Conservation (phyloP, 1,140 invertebrate species). For the Drosophila pandora region DNA sequence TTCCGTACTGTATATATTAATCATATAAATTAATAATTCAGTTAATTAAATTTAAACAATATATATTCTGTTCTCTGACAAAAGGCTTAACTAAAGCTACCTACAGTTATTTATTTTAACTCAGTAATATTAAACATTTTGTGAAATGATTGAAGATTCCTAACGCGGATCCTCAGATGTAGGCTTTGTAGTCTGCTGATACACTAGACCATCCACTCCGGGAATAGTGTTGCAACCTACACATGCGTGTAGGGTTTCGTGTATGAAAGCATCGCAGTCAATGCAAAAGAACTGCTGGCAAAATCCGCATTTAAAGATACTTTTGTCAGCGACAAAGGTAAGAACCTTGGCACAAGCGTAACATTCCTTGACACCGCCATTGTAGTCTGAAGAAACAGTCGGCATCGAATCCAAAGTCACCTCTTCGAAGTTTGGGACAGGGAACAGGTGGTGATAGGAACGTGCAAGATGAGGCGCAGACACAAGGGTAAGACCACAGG, state of each 20-base stretch:
- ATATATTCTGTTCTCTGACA: constrained; percentile 3
- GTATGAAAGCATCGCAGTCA: constrained; percentile 97
- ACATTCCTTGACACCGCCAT: constrained; percentile 83
- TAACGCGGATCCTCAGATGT: constrained; percentile 10
- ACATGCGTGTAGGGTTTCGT: constrained; percentile 96
- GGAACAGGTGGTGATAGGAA: constrained; percentile 98
- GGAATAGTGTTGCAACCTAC: constrained; percentile 92
- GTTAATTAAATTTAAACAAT: too few relatives aligned
- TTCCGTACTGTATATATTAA: background rate
- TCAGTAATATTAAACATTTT: constrained; percentile 43
- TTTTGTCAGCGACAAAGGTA: constrained; percentile 86
- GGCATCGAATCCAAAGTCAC: constrained; percentile 85
- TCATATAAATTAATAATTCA: too few relatives aligned
- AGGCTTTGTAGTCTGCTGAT: constrained; percentile 57
- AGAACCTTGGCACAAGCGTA: constrained; percentile 90
- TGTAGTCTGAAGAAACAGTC: constrained; percentile 67
- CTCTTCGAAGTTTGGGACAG: constrained; percentile 93
- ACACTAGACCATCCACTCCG: constrained; percentile 63
- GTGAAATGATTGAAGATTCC: constrained; percentile 52
- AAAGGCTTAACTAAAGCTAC: background rate
- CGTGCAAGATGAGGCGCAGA: constrained; percentile 98
- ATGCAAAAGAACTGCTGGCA: constrained; percentile 94
- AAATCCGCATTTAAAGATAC: constrained; percentile 91
- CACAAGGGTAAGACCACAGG: constrained; percentile 97
- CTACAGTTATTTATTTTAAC: background rate